These are phyloP conservation scores for Xiphophorus birchmanni DNA, from an alignment of 2,797 vertebrate species.

Conservation along the genomic window DNA sequence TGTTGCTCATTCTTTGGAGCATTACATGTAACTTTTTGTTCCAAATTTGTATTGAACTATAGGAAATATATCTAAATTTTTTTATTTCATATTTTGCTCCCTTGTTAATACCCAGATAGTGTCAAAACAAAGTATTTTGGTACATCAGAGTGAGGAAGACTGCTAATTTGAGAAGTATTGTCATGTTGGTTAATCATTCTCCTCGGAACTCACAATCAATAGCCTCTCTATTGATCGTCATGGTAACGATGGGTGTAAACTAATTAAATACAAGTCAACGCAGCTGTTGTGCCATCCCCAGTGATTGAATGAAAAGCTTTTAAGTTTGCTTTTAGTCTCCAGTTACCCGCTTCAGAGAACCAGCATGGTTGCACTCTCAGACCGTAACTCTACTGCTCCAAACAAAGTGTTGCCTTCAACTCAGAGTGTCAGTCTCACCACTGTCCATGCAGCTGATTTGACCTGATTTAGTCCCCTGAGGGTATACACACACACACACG, in stretches of 20 bases:
- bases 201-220: neutral
- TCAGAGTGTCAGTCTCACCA: conserved; percentile 47
- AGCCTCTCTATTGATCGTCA: neutral
- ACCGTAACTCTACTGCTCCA: conserved; percentile 18
- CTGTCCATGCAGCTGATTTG: conserved; percentile 51
- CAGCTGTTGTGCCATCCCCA: conserved; percentile 6
- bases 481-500: conserved; percentile 21
- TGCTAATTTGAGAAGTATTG: neutral
- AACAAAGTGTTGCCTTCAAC: conserved; percentile 42
- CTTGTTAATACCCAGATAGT: neutral
- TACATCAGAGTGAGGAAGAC: conserved; percentile 34
- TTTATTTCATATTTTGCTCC: neutral
- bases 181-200: conserved; percentile 9
- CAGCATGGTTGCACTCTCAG: conserved; percentile 5
- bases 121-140: conserved; percentile 38
- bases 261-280: conserved; percentile 3
- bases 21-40: neutral
- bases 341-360: conserved; percentile 15
- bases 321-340: conserved; percentile 10
- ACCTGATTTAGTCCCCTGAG: conserved; percentile 65
- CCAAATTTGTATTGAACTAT: neutral
- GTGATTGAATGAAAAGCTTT: conserved; percentile 6
- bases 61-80: neutral
- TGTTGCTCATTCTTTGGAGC: neutral
- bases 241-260: conserved; percentile 10